Evolutionary conservation across 2,888 invertebrate species (phyloP).

Genomic region (Drosophila nigricruria): DNA sequence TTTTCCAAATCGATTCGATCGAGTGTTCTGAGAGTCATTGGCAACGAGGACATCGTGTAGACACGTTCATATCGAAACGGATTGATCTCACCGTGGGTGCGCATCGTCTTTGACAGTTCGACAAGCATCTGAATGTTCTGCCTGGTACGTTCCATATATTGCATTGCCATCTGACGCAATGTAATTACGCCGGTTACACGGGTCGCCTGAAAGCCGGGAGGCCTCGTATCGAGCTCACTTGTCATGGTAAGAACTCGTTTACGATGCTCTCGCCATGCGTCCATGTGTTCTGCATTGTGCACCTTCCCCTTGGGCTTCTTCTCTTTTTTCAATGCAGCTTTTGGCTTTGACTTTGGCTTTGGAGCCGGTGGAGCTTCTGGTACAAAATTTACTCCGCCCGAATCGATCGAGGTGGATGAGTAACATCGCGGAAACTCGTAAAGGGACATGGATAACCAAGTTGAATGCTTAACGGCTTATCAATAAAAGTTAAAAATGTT

Average conservation of each 20-base stretch:
- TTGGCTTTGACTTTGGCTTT: background rate
- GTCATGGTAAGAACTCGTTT: conserved; percentile 31
- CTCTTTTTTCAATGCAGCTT: background rate
- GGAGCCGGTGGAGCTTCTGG: background rate
- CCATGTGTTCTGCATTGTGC: background rate
- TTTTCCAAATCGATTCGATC: conserved; percentile 54
- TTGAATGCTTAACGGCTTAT: background rate
- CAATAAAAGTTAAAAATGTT: background rate
- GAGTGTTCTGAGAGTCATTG: conserved; percentile 17
- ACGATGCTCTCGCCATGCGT: conserved; percentile 41
- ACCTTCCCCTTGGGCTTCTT: background rate
- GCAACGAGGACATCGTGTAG: conserved; percentile 32
- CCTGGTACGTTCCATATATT: conserved; percentile 48
- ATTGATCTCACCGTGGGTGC: conserved; percentile 56
- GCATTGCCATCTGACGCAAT: conserved; percentile 42
- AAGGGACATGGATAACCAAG: background rate
- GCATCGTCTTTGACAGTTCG: conserved; percentile 46
- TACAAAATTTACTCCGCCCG: background rate
- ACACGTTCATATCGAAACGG: conserved; percentile 53
- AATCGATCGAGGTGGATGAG: background rate
- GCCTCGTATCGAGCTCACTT: conserved; percentile 33
- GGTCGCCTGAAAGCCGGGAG: conserved; percentile 47
- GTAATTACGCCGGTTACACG: conserved; percentile 46
- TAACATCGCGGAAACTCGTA: conserved; percentile 14
- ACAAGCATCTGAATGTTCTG: conserved; percentile 57